Evolutionary conservation across 1,140 invertebrate species (phyloP).

Genomic region (Heliconius nattereri): DNA sequence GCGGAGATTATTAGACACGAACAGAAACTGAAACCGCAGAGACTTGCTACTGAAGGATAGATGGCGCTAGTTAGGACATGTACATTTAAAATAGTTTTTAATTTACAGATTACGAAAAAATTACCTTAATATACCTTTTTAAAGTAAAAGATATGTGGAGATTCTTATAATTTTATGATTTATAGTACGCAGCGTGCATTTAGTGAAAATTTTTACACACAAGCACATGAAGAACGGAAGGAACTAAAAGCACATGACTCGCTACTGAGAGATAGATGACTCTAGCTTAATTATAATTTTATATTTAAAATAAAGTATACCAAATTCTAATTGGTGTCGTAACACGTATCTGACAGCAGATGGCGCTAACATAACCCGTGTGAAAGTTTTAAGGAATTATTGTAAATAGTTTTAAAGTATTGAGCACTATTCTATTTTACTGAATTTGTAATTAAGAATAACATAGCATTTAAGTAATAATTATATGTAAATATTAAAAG

Average conservation of each 20-base stretch:
- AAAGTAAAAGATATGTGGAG: too few species aligned
- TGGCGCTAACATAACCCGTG: not conserved
- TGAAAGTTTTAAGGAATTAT: not conserved
- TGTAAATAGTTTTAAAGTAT: not conserved
- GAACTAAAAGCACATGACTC: constrained; percentile 41
- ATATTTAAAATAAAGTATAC: too few species aligned
- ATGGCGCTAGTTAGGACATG: constrained; percentile 37
- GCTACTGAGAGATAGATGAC: not conserved
- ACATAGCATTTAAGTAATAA: not conserved
- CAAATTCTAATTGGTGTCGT: too few species aligned
- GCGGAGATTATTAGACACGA: constrained; percentile 76
- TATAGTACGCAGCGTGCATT: constrained; percentile 56
- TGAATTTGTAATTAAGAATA: not conserved
- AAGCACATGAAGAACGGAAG: too few species aligned
- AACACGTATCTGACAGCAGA: not conserved
- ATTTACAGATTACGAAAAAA: too few species aligned
- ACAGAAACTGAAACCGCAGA: constrained; percentile 52
- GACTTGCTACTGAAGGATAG: constrained; percentile 57
- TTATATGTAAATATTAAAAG: not conserved
- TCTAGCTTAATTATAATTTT: not conserved
- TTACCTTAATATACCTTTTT: too few species aligned
- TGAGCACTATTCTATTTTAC: not conserved
- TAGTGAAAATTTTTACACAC: constrained; percentile 73
- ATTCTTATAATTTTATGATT: too few species aligned
- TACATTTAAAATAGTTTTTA: not conserved